Conservation (phyloP, 2,113 vertebrate species). For the Tapirus terrestris region DNA sequence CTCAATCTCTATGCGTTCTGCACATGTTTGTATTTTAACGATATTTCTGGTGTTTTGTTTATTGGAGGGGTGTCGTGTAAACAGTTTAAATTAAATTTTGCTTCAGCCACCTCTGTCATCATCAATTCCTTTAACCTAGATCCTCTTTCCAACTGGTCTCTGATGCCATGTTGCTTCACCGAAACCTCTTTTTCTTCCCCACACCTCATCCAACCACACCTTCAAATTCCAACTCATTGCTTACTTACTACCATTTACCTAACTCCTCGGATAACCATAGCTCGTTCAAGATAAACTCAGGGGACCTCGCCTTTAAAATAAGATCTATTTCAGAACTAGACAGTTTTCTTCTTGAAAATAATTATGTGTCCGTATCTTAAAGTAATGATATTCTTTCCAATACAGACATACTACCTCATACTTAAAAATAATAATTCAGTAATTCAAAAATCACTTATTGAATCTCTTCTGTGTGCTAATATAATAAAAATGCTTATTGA, state of each 20-base stretch:
- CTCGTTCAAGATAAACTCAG: neutral
- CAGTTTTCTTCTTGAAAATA: neutral
- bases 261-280: neutral
- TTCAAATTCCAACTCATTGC: neutral
- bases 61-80: neutral
- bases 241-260: neutral
- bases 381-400: neutral
- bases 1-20: neutral
- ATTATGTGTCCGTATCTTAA: neutral
- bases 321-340: neutral
- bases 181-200: accelerated
- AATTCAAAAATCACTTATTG: neutral
- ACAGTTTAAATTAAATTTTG: neutral
- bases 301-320: neutral
- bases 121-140: neutral
- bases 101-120: neutral
- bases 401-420: neutral
- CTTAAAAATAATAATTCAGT: neutral
- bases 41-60: neutral
- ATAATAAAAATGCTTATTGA: neutral
- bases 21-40: neutral
- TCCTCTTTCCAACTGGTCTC: neutral
- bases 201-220: neutral
- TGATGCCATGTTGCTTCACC: accelerated
- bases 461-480: neutral